Percentiles rank a stretch among this genome's conserved stretches.
These are phyloP conservation scores for Coregonus suidteri DNA, from an alignment of 2,797 vertebrate genomes.

Conservation along the genomic window DNA sequence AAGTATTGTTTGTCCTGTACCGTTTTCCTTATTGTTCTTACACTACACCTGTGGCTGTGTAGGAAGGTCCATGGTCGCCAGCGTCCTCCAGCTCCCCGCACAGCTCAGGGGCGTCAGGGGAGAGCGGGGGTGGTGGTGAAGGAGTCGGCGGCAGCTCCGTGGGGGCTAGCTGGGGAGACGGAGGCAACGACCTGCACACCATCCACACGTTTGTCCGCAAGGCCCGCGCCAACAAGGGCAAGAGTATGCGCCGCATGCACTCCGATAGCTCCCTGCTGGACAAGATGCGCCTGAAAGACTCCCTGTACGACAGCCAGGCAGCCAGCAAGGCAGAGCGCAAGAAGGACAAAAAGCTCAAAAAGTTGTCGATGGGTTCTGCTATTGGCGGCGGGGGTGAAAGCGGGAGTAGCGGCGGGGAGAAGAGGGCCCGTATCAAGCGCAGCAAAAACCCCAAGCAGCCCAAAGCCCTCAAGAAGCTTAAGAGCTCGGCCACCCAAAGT, in stretches of 20 bases:
- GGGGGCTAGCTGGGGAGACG: constrained; percentile 81
- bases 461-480: constrained; percentile 81
- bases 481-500: constrained; percentile 55
- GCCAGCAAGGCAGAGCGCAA: constrained; percentile 77
- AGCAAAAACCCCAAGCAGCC: constrained; percentile 90
- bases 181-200: constrained; percentile 85
- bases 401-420: constrained; percentile 81
- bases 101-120: constrained; percentile 78
- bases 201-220: constrained; percentile 91
- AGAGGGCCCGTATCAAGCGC: constrained; percentile 87
- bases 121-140: constrained; percentile 62
- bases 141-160: constrained; percentile 81
- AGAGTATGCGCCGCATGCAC: constrained; percentile 82
- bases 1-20: background rate
- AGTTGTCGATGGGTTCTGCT: constrained; percentile 75
- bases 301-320: constrained; percentile 79
- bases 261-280: constrained; percentile 84
- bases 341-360: constrained; percentile 87
- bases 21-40: background rate
- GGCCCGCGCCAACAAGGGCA: constrained; percentile 87
- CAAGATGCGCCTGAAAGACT: constrained; percentile 91
- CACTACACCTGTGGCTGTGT: background rate
- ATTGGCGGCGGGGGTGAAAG: constrained; percentile 70
- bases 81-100: constrained; percentile 85
- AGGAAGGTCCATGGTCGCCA: constrained; percentile 88